Conservation (phyloP, 2,888 invertebrate genomes). For the Napeogenes sylphis region DNA sequence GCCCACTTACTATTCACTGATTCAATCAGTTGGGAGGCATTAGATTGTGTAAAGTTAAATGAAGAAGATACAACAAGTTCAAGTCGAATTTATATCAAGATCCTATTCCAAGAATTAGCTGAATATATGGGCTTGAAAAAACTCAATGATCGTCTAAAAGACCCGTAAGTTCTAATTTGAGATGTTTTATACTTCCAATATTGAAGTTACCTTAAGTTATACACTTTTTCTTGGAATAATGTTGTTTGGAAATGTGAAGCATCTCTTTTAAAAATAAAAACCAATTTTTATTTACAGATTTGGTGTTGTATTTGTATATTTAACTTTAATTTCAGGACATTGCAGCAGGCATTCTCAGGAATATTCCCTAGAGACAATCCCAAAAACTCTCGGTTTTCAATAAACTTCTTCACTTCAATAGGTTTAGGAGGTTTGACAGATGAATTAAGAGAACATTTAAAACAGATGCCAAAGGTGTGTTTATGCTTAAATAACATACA, state of each 20-base stretch:
- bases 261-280: slow-evolving; percentile 9
- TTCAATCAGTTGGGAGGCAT: slow-evolving; percentile 96
- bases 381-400: slow-evolving; percentile 96
- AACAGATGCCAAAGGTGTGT: slow-evolving; percentile 82
- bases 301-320: slow-evolving; percentile 5
- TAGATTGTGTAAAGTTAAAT: slow-evolving; percentile 92
- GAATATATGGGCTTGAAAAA: slow-evolving; percentile 97
- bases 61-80: slow-evolving; percentile 99
- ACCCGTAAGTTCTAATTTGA: slow-evolving; percentile 82
- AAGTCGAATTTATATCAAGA: slow-evolving; percentile 98
- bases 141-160: slow-evolving; percentile 92
- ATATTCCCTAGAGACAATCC: slow-evolving; percentile 97
- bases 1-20: slow-evolving; percentile 97
- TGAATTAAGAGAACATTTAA: slow-evolving; percentile 92
- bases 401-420: slow-evolving; percentile 98
- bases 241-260: slow-evolving; percentile 11
- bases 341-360: slow-evolving; percentile 91
- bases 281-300: slow-evolving; percentile 22
- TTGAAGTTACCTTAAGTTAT: background rate
- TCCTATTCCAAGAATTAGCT: slow-evolving; percentile 96
- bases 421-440: slow-evolving; percentile 98
- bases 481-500: too few relatives aligned
- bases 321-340: slow-evolving; percentile 79
- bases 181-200: slow-evolving; percentile 11
- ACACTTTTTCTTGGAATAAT: background rate